Evolutionary conservation across 2,797 vertebrate genomes (phyloP).

Genomic region (Lophotriccus pileatus): DNA sequence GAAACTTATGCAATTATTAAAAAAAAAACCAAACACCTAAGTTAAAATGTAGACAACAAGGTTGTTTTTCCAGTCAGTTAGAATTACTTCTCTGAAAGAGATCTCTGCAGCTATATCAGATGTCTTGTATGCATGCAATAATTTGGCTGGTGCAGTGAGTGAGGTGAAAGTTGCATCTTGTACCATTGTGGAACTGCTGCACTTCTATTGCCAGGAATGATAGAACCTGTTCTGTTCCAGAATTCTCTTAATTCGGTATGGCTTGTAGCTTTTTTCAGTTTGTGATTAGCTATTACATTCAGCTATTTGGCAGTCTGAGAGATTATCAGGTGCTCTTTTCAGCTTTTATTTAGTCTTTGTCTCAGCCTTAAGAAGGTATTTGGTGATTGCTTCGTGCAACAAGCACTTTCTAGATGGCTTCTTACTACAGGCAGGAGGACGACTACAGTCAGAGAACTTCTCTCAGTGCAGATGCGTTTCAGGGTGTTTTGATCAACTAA

Average conservation of each 20-base stretch:
- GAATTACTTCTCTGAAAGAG: neutral
- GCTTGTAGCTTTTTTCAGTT: neutral
- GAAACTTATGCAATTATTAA: neutral
- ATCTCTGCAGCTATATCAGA: neutral
- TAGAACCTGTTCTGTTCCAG: neutral
- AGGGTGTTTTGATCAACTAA: neutral
- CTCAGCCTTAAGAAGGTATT: neutral
- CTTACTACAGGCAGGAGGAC: neutral
- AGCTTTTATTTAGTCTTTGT: neutral
- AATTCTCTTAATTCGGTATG: neutral
- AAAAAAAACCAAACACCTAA: neutral
- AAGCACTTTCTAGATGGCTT: slow-evolving; percentile 29
- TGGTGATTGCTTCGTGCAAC: slow-evolving; percentile 1
- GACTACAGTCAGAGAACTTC: slow-evolving; percentile 12
- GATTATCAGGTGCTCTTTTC: neutral
- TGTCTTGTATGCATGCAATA: neutral
- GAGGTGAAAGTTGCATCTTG: slow-evolving; percentile 21
- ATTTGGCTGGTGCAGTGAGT: neutral
- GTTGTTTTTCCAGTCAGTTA: neutral
- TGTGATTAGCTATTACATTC: neutral
- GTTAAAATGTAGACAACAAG: neutral
- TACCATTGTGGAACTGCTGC: neutral
- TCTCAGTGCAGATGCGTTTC: neutral
- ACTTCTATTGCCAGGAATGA: neutral
- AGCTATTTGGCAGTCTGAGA: neutral